A percentile compares a stretch with the other conserved stretches of the same genome.
Evolutionary conservation across 1,140 invertebrate genomes (phyloP).

Genomic region (Homalodisca vitripennis): DNA sequence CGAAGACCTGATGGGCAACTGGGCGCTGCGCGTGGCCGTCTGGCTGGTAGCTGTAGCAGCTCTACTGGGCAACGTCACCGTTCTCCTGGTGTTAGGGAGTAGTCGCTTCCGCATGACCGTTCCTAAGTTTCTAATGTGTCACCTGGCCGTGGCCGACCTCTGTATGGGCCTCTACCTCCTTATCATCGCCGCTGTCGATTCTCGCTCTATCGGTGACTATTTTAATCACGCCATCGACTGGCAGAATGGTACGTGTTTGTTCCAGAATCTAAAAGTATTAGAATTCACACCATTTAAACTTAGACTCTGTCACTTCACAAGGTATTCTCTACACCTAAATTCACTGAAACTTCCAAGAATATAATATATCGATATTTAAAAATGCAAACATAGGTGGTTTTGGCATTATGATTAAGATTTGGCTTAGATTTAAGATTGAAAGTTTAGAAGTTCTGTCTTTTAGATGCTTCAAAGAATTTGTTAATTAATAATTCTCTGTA

Average conservation of each 20-base stretch:
- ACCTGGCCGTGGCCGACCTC: constrained; percentile 84
- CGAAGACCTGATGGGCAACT: constrained; percentile 87
- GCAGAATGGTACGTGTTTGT: constrained; percentile 84
- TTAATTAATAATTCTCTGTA: too few relatives aligned
- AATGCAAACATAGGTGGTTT: too few relatives aligned
- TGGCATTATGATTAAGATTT: too few relatives aligned
- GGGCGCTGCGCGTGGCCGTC: constrained; percentile 72
- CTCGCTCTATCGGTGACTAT: constrained; percentile 77
- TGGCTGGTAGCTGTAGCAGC: constrained; percentile 71
- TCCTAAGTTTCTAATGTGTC: constrained; percentile 82
- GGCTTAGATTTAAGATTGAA: too few relatives aligned
- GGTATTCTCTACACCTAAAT: too few relatives aligned
- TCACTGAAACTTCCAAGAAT: too few relatives aligned
- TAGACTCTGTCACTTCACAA: too few relatives aligned
- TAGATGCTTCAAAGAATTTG: too few relatives aligned
- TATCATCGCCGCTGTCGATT: constrained; percentile 80
- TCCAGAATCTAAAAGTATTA: too few relatives aligned
- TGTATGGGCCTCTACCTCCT: constrained; percentile 82
- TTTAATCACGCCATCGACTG: constrained; percentile 88
- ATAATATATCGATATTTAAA: too few relatives aligned
- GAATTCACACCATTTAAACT: too few relatives aligned
- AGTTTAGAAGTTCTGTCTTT: too few relatives aligned
- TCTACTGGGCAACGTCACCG: constrained; percentile 70
- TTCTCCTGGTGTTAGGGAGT: constrained; percentile 71
- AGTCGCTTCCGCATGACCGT: constrained; percentile 64